Conservation (phyloP, 1,140 invertebrate genomes). For the Bombyx mori region DNA sequence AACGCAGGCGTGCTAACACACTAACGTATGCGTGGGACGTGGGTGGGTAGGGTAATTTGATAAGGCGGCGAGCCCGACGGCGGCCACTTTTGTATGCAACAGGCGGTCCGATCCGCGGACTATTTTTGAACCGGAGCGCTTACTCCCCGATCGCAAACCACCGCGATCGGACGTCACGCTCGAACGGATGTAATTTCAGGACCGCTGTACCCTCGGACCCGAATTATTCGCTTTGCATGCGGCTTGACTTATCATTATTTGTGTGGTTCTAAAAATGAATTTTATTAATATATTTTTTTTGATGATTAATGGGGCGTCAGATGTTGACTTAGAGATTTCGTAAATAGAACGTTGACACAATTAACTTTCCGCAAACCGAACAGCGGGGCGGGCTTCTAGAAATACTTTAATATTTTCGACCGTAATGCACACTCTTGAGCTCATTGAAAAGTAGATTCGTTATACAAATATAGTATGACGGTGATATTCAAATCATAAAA, state of each 20-base stretch:
- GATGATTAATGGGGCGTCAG: too few species aligned
- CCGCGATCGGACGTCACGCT: slow-evolving; percentile 6
- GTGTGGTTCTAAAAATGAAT: too few species aligned
- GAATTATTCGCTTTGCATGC: slow-evolving; percentile 13
- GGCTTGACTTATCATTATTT: neutral
- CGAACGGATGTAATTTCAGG: slow-evolving; percentile 3
- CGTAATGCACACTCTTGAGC: too few species aligned
- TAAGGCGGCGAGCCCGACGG: slow-evolving; percentile 47
- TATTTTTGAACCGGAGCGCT: slow-evolving; percentile 49
- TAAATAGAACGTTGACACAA: too few species aligned
- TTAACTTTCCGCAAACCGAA: too few species aligned
- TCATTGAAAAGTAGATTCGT: too few species aligned
- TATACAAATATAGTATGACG: too few species aligned
- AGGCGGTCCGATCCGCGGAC: slow-evolving; percentile 24
- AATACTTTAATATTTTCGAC: too few species aligned
- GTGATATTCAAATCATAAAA: too few species aligned
- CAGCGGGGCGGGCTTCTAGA: too few species aligned
- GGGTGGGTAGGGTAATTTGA: slow-evolving; percentile 64
- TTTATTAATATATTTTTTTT: too few species aligned
- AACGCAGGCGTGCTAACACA: slow-evolving; percentile 49
- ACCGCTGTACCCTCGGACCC: neutral
- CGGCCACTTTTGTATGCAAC: slow-evolving; percentile 63
- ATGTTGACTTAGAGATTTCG: too few species aligned
- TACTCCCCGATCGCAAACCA: slow-evolving; percentile 33
- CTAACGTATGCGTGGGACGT: slow-evolving; percentile 53